Conservation (phyloP, 2,113 vertebrate genomes). For the Urocynchramus pylzowi region DNA sequence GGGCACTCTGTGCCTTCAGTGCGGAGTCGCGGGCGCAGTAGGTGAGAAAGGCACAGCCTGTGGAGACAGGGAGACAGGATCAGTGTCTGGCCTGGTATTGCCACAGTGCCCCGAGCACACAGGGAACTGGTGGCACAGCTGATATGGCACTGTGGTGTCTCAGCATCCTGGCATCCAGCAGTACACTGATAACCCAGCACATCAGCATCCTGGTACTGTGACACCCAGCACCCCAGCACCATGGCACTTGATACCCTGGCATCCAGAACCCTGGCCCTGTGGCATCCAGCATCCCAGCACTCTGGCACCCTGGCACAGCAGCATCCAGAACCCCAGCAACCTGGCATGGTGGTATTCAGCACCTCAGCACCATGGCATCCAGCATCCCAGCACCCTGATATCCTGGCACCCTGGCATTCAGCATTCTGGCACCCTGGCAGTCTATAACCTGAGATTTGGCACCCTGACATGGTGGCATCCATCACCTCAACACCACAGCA, state of each 20-base stretch:
- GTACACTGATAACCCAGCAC: background rate
- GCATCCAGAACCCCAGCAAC: background rate
- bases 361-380: background rate
- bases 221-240: background rate
- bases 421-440: background rate
- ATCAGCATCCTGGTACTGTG: background rate
- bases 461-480: background rate
- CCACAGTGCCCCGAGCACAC: rapidly evolving
- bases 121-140: rapidly evolving
- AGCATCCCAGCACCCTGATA: background rate
- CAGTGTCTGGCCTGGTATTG: rapidly evolving
- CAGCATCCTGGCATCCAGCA: background rate
- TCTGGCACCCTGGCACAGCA: rapidly evolving
- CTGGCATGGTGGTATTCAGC: background rate
- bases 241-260: background rate
- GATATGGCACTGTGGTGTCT: background rate
- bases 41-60: slow-evolving; percentile 65
- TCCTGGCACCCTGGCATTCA: background rate
- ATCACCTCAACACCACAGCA: background rate
- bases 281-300: background rate
- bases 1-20: slow-evolving; percentile 53
- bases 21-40: slow-evolving; percentile 53
- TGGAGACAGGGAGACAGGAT: background rate
- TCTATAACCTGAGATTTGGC: background rate
- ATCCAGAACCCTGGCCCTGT: background rate